phyloP scores from a whole-genome alignment of 2,113 vertebrate species.

The Casuarius casuarius region DNA sequence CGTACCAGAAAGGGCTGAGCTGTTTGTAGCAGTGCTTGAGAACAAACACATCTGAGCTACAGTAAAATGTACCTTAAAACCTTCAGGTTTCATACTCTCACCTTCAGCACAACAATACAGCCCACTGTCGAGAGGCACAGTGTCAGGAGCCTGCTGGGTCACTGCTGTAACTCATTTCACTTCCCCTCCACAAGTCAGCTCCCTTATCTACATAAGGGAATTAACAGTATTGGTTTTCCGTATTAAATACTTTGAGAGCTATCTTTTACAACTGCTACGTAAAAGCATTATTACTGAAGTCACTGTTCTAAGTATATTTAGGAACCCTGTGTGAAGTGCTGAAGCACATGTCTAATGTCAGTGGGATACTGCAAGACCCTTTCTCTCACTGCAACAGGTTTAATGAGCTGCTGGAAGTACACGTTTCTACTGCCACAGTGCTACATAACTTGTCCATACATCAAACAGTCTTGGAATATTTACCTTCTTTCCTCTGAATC shows the following conservation, averaged over 20 bases:
- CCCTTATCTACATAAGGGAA: not conserved
- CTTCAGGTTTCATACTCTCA: not conserved
- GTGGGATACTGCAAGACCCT: conserved; percentile 34
- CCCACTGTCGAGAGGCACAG: not conserved
- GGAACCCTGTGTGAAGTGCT: conserved; percentile 26
- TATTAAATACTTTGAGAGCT: not conserved
- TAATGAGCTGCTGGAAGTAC: conserved; percentile 43
- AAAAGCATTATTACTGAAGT: conserved; percentile 24
- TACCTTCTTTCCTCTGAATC: conserved; percentile 15
- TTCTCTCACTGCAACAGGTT: conserved; percentile 44
- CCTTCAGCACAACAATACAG: not conserved
- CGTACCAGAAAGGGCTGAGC: not conserved
- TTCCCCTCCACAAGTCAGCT: not conserved
- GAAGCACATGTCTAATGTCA: conserved; percentile 32
- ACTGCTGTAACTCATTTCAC: not conserved
- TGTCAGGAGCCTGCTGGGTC: not conserved
- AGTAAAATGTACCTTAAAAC: not conserved
- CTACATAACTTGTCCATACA: conserved; percentile 25
- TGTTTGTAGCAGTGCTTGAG: not conserved
- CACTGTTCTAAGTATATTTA: conserved; percentile 18
- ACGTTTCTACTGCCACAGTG: conserved; percentile 10
- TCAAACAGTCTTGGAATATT: conserved; percentile 36
- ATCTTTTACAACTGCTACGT: not conserved
- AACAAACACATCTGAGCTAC: not conserved
- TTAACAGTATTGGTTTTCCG: not conserved